phyloP scores from a whole-genome alignment of 2,113 vertebrate genomes.

The Centrocercus urophasianus region DNA sequence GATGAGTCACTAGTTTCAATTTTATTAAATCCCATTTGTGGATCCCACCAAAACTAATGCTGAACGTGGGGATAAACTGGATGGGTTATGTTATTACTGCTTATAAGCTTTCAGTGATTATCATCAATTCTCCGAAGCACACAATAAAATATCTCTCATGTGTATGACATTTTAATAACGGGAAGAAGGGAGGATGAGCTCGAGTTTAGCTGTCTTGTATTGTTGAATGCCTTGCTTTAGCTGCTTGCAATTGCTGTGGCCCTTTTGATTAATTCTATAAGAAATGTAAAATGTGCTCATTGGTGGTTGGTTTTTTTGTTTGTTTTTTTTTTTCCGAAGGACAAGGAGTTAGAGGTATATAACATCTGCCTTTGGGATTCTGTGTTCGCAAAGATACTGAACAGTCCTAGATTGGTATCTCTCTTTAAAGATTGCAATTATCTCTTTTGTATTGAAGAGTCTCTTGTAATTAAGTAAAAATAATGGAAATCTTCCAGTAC shows the following conservation, averaged over 20 bases:
- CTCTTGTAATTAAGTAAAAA: background rate
- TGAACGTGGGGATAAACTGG: background rate
- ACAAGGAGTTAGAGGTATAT: background rate
- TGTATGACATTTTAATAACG: background rate
- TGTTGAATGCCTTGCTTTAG: background rate
- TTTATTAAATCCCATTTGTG: background rate
- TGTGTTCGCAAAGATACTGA: background rate
- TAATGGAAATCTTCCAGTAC: background rate
- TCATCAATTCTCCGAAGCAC: background rate
- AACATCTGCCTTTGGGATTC: background rate
- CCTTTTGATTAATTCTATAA: background rate
- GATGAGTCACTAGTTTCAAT: background rate
- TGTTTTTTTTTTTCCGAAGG: background rate
- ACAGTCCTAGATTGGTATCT: background rate
- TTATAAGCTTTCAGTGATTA: background rate
- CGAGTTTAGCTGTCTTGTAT: background rate
- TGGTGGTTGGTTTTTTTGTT: background rate
- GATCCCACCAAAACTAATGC: background rate
- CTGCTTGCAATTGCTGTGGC: accelerated
- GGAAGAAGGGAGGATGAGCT: background rate
- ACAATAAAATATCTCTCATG: background rate
- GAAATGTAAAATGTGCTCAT: background rate
- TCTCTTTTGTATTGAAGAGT: background rate
- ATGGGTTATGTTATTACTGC: background rate
- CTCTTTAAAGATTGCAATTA: background rate